Percentiles rank a stretch among this genome's conserved stretches.
Conservation (phyloP, 1,140 invertebrate genomes). For the Panagrolaimus sp. region DNA sequence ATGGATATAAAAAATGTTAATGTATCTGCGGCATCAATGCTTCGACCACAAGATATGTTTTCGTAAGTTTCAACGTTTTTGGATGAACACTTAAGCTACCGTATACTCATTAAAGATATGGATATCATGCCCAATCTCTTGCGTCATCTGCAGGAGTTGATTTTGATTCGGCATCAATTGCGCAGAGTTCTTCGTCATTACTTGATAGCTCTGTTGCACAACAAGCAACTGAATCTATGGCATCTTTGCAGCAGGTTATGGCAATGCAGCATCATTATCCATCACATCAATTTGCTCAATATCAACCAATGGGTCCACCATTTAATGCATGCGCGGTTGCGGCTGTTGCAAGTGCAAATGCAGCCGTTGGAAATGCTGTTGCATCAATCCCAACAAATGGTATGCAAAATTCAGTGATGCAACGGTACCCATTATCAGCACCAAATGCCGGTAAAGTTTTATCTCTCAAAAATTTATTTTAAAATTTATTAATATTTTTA, state of each 20-base stretch:
- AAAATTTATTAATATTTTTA: too few relatives aligned
- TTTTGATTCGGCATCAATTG: constrained; percentile 5
- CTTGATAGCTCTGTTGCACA: constrained; percentile 15
- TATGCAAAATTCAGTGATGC: constrained; percentile 35
- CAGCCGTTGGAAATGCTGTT: not conserved
- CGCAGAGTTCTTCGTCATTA: constrained; percentile 12
- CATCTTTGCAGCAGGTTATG: constrained; percentile 46
- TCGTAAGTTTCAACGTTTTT: constrained; percentile 28
- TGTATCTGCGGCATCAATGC: constrained; percentile 36
- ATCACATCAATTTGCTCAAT: constrained; percentile 23
- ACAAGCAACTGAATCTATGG: constrained; percentile 31
- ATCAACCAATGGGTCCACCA: constrained; percentile 31
- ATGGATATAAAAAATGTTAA: constrained; percentile 54
- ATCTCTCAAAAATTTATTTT: too few relatives aligned
- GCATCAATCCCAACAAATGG: constrained; percentile 20
- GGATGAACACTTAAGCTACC: too few relatives aligned
- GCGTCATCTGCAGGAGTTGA: constrained; percentile 24
- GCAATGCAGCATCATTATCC: constrained; percentile 48
- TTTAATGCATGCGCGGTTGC: constrained; percentile 12
- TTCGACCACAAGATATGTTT: constrained; percentile 51
- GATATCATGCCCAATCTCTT: constrained; percentile 19
- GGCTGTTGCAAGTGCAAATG: constrained; percentile 16
- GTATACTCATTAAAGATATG: not conserved
- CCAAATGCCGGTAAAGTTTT: not conserved
- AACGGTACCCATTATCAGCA: constrained; percentile 32